Conservation (phyloP, 2,797 vertebrate species). For the Schizopygopsis pylzovi region DNA sequence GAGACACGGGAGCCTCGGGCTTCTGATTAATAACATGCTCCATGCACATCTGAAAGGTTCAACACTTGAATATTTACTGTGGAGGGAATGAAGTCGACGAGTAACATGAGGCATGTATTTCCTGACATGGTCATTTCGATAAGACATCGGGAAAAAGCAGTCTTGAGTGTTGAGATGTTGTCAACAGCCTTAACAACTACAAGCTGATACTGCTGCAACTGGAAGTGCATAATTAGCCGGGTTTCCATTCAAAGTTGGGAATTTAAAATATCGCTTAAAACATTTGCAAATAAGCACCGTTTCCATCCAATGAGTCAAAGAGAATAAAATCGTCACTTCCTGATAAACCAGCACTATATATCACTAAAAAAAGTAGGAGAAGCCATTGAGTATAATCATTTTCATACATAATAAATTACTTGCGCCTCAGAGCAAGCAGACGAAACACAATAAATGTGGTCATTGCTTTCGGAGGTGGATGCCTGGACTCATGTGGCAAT, state of each 20-base stretch:
- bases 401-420: not conserved
- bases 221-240: not conserved
- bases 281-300: not conserved
- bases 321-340: not conserved
- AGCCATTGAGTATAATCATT: not conserved
- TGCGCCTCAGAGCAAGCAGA: too few relatives aligned
- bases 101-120: conserved; percentile 43
- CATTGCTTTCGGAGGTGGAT: not conserved
- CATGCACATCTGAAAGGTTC: conserved; percentile 48
- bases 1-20: conserved; percentile 56
- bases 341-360: not conserved
- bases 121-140: conserved; percentile 42
- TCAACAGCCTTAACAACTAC: not conserved
- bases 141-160: not conserved
- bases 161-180: conserved; percentile 6
- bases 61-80: conserved; percentile 52
- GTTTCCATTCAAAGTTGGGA: not conserved
- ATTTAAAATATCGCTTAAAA: not conserved
- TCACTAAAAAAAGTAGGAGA: not conserved
- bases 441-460: not conserved
- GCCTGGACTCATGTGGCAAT: not conserved
- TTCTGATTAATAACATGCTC: conserved; percentile 62
- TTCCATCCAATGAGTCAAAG: not conserved
- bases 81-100: conserved; percentile 51
- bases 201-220: not conserved